Evolutionary conservation across 2,888 invertebrate genomes (phyloP).

Genomic region (Junonia oenone): DNA sequence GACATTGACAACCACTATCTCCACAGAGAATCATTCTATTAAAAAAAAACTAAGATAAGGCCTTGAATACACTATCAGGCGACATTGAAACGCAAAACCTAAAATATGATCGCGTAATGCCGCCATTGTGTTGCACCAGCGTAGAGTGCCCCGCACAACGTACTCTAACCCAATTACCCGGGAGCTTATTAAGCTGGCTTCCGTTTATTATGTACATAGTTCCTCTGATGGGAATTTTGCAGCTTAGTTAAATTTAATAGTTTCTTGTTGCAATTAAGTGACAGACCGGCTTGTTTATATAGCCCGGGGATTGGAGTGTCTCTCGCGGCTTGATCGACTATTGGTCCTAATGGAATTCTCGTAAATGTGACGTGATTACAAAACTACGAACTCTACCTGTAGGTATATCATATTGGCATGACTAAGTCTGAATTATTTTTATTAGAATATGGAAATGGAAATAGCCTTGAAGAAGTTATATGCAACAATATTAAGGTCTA

Average conservation of each 20-base stretch:
- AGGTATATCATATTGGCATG: too few species aligned
- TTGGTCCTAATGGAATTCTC: neutral
- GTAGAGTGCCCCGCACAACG: slow-evolving; percentile 37
- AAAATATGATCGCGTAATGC: slow-evolving; percentile 27
- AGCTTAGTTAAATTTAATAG: slow-evolving; percentile 28
- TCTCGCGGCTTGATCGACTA: neutral
- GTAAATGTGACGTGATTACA: too few species aligned
- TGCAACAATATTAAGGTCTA: too few species aligned
- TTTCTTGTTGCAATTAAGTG: slow-evolving; percentile 23
- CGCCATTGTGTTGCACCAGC: slow-evolving; percentile 35
- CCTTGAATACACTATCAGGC: neutral
- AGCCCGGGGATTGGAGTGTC: neutral
- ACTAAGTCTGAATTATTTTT: too few species aligned
- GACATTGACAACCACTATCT: too few species aligned
- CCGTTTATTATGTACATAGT: slow-evolving; percentile 29
- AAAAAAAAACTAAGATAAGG: neutral
- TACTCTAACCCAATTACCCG: slow-evolving; percentile 46
- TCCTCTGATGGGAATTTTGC: slow-evolving; percentile 28
- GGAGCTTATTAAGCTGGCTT: slow-evolving; percentile 41
- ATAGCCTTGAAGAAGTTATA: too few species aligned
- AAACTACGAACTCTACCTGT: too few species aligned
- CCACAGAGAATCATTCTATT: too few species aligned
- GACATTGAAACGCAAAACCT: neutral
- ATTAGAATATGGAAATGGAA: too few species aligned
- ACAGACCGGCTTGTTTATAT: slow-evolving; percentile 12